These are phyloP conservation scores for Seira musarum DNA, from an alignment of 2,888 invertebrate genomes.

Conservation along the genomic window DNA sequence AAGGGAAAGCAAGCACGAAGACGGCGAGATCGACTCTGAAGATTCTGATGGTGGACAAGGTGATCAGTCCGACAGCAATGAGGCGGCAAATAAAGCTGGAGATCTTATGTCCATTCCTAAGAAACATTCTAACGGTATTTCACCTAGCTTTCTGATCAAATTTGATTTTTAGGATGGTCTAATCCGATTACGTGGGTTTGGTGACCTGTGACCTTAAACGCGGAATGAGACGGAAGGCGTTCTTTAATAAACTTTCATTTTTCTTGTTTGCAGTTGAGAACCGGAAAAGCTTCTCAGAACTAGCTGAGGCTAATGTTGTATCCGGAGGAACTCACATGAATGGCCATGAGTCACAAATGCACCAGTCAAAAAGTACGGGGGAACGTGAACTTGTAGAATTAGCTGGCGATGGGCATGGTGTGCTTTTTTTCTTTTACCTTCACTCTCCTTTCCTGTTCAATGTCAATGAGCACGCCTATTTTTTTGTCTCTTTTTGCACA, in stretches of 20 bases:
- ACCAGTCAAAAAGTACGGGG: constrained; percentile 62
- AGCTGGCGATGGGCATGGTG: constrained; percentile 53
- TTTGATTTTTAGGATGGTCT: neutral
- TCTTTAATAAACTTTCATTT: too few species aligned
- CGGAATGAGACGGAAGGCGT: neutral
- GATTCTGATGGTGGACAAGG: constrained; percentile 51
- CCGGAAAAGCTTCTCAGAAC: constrained; percentile 71
- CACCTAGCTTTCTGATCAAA: neutral
- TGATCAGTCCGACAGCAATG: constrained; percentile 56
- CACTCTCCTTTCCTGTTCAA: neutral
- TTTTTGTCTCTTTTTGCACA: neutral
- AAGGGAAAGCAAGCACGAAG: constrained; percentile 42
- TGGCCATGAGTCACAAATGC: constrained; percentile 65
- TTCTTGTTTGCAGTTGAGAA: constrained; percentile 69
- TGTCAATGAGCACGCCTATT: neutral
- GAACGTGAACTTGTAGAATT: constrained; percentile 64
- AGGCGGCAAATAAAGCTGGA: constrained; percentile 43
- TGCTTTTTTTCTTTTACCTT: neutral
- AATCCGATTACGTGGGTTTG: neutral
- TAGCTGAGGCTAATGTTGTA: constrained; percentile 71
- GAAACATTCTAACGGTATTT: constrained; percentile 56
- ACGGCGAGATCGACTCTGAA: constrained; percentile 54
- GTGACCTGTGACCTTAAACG: neutral
- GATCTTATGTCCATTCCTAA: constrained; percentile 58
- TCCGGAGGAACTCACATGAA: constrained; percentile 69